phyloP scores from a whole-genome alignment of 2,888 invertebrate genomes.

The Schizotus pectinicornis region DNA sequence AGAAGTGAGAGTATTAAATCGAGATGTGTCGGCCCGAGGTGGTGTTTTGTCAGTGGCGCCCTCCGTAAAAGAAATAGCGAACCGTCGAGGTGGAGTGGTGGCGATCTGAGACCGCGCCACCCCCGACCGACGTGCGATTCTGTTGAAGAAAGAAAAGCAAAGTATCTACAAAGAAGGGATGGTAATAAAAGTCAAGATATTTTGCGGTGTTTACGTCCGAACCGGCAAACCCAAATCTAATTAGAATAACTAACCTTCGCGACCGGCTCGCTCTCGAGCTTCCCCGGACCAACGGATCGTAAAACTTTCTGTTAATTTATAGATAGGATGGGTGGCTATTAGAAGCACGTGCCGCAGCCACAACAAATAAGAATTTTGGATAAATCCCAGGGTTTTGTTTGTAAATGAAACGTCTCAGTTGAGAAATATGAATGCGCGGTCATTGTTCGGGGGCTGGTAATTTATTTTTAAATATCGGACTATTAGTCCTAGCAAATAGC shows the following conservation, averaged over 20 bases:
- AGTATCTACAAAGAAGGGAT: slow-evolving; percentile 21
- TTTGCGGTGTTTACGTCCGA: slow-evolving; percentile 26
- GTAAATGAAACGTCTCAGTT: too few relatives aligned
- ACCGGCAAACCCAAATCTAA: slow-evolving; percentile 24
- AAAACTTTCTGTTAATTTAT: slow-evolving; percentile 12
- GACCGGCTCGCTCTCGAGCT: slow-evolving; percentile 12
- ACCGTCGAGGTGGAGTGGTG: slow-evolving; percentile 2
- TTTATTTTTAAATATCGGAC: too few relatives aligned
- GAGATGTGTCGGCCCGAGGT: background rate
- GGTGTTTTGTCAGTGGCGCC: background rate
- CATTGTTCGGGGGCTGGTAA: too few relatives aligned
- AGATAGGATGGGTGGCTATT: slow-evolving; percentile 3
- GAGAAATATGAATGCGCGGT: too few relatives aligned
- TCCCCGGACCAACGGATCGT: slow-evolving; percentile 7
- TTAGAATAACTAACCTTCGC: slow-evolving; percentile 25
- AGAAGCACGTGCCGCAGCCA: background rate
- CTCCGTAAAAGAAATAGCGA: background rate
- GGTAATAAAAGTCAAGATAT: slow-evolving; percentile 26
- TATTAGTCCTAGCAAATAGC: too few relatives aligned
- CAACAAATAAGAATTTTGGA: background rate
- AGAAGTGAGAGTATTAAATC: slow-evolving; percentile 2
- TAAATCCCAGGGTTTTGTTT: too few relatives aligned
- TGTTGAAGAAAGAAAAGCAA: slow-evolving; percentile 17
- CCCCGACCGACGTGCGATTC: slow-evolving; percentile 17
- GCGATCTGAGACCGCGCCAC: slow-evolving; percentile 13